Conservation (phyloP, 2,888 invertebrate genomes). For the Folsomia candida region DNA sequence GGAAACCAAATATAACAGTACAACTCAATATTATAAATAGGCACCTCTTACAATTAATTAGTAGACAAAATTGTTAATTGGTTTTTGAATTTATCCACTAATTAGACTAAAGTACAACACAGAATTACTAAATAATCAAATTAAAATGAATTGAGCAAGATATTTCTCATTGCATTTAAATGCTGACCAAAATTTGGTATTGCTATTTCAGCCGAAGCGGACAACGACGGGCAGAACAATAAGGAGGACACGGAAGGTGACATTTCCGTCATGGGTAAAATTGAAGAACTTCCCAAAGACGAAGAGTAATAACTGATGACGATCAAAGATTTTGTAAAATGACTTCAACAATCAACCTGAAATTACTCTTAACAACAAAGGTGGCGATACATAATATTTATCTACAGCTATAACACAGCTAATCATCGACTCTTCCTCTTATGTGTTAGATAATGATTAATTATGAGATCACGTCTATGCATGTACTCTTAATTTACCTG, state of each 20-base stretch:
- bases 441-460: too few relatives aligned
- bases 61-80: too few relatives aligned
- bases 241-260: slow-evolving; percentile 38
- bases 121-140: slow-evolving; percentile 4
- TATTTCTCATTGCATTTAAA: background rate
- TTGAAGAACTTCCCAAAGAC: slow-evolving; percentile 30
- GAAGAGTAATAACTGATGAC: too few relatives aligned
- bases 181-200: background rate
- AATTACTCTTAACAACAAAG: too few relatives aligned
- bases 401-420: too few relatives aligned
- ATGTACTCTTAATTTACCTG: too few relatives aligned
- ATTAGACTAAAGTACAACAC: background rate
- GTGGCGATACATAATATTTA: too few relatives aligned
- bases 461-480: too few relatives aligned
- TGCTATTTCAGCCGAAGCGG: slow-evolving; percentile 19
- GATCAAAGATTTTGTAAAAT: too few relatives aligned
- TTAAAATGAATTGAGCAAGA: background rate
- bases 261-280: slow-evolving; percentile 31
- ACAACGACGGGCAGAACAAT: slow-evolving; percentile 20
- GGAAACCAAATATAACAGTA: background rate
- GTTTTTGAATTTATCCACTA: background rate
- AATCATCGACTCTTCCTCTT: too few relatives aligned
- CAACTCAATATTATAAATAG: too few relatives aligned
- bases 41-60: background rate
- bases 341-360: too few relatives aligned